Evolutionary conservation across 1,140 invertebrate species (phyloP).

Genomic region (Pseudomyrmex flavicornis): DNA sequence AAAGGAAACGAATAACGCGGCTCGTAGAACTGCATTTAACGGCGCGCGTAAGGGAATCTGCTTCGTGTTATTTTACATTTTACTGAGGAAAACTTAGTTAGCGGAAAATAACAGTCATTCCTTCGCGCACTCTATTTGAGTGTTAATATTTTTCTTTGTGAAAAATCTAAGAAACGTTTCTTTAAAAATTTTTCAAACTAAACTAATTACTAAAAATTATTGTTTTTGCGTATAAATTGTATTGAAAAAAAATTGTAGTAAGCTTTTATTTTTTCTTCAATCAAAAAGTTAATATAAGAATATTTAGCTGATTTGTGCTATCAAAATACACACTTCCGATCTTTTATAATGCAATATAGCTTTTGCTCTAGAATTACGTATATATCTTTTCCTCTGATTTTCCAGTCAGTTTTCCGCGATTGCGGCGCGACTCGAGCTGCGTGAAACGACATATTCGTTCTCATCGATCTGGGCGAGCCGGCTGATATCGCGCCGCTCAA

Average conservation of each 20-base stretch:
- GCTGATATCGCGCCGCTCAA: conserved; percentile 51
- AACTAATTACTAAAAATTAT: too few relatives aligned
- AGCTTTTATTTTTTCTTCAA: too few relatives aligned
- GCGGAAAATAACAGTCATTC: conserved; percentile 28
- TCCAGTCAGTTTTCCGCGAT: conserved; percentile 43
- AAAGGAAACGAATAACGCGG: conserved; percentile 65
- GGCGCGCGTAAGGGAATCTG: conserved; percentile 64
- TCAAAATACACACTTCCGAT: too few relatives aligned
- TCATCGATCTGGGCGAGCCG: conserved; percentile 40
- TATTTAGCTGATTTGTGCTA: too few relatives aligned
- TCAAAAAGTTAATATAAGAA: too few relatives aligned
- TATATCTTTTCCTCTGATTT: conserved; percentile 40
- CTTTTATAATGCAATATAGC: not conserved
- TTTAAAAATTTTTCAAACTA: too few relatives aligned
- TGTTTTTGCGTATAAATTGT: too few relatives aligned
- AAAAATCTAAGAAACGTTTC: not conserved
- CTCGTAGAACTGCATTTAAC: conserved; percentile 67
- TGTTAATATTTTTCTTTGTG: not conserved
- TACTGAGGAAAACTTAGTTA: conserved; percentile 22
- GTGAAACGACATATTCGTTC: conserved; percentile 48
- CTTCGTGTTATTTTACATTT: conserved; percentile 47
- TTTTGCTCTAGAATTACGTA: conserved; percentile 20
- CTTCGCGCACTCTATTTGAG: not conserved
- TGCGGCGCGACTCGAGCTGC: conserved; percentile 25
- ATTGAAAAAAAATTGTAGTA: too few relatives aligned